Evolutionary conservation across 2,797 vertebrate genomes (phyloP), one percentile per base, ranked within the genome.

Genomic region (Mallotus villosus): DNA sequence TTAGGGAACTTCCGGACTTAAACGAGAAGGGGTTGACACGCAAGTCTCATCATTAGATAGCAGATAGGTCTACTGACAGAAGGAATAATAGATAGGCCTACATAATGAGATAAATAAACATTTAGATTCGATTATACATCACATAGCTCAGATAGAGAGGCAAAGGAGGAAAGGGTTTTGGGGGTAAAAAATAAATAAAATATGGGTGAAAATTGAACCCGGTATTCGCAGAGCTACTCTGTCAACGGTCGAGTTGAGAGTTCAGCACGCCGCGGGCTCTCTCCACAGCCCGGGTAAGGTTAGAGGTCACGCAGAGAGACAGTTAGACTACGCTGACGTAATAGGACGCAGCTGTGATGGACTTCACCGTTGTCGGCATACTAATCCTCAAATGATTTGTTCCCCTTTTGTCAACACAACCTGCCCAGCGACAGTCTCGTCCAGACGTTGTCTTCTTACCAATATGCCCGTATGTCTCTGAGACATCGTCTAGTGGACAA

Each of bases 261-360:
- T 76, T 83, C 74, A 83, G 71, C 65, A 63, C 68, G 68, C 55
- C 4, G 32, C 71, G 74, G 53, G 66, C 70, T 22, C 64, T 71
- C 46, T 53, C 65, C 62, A 68, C 71, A 32, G 61, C 62, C 41
- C 2, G 1, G 70, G 67, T 85, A 75, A 83, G 76, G 86, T 85
- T 81, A 85, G 59, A 85, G 76, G 81, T 87, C 77, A 85, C 16
- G 19, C 46, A 62, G 24, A 41, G 19, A 19, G 59, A 34, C n/a
- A 5, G 55, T 14, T 11, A 12, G 16, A 67, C 12, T 29, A 64
- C 53, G 69, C 51, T 72, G 27, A 73, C 6, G 55, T 70, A 63
- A 72, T 19, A 59, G 37, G 64, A 70, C 68, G 78, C 75, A 79
- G 32, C 72, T 68, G 76, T 9, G 37, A 41, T 41, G 2, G 8